Percentiles rank a stretch among this genome's conserved stretches.
Evolutionary conservation across 1,140 invertebrate genomes (phyloP).

Genomic region (Propsilocerus akamusi): DNA sequence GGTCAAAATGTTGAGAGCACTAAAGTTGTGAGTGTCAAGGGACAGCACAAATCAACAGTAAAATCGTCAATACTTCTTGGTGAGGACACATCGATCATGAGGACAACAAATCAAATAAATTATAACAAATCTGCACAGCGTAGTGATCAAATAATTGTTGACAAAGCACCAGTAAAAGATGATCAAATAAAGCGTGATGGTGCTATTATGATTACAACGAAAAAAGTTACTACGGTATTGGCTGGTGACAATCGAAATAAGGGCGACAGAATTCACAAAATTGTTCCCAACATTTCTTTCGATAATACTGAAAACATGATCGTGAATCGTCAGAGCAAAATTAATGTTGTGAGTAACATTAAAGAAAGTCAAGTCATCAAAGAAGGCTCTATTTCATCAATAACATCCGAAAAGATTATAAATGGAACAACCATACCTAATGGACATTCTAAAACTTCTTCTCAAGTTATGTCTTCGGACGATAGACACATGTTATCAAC

Average conservation of each 20-base stretch:
- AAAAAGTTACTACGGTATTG: constrained; percentile 25
- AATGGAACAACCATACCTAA: neutral
- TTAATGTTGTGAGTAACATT: neutral
- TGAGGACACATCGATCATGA: constrained; percentile 28
- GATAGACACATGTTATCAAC: too few relatives aligned
- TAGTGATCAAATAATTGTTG: constrained; percentile 16
- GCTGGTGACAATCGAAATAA: constrained; percentile 18
- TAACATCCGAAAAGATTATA: neutral
- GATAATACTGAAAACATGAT: neutral
- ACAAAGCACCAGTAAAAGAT: constrained; percentile 19
- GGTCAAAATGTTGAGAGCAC: constrained; percentile 5
- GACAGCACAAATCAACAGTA: constrained; percentile 11
- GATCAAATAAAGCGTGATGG: constrained; percentile 28
- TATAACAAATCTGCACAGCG: constrained; percentile 36
- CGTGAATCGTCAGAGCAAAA: neutral
- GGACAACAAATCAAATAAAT: constrained; percentile 37
- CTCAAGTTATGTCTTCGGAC: too few relatives aligned
- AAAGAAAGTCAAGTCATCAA: neutral
- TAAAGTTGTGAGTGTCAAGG: constrained; percentile 4
- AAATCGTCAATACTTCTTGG: constrained; percentile 42
- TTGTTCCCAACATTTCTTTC: neutral
- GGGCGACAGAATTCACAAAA: neutral
- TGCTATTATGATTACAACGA: constrained; percentile 28
- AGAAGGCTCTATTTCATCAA: neutral
- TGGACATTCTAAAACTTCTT: too few relatives aligned